Percentiles rank a stretch among this genome's conserved stretches.
These are phyloP conservation scores for Heliconius ethilla DNA, from an alignment of 2,888 invertebrate genomes.

Conservation along the genomic window DNA sequence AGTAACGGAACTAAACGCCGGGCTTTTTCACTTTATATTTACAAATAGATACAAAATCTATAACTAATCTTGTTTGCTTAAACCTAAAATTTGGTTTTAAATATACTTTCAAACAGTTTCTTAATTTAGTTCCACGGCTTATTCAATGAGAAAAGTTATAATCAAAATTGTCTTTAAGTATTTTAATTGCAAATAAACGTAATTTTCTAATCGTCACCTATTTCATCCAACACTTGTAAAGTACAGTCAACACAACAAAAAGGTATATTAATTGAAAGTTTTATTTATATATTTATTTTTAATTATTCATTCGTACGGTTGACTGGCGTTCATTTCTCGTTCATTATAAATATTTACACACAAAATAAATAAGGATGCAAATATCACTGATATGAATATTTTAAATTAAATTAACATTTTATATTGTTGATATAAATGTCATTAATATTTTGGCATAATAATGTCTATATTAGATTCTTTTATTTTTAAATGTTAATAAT, in stretches of 20 bases:
- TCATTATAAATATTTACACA: background rate
- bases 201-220: background rate
- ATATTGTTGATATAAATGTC: background rate
- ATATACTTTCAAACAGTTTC: conserved; percentile 16
- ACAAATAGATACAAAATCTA: conserved; percentile 1
- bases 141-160: conserved; percentile 18
- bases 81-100: background rate
- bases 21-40: too few relatives aligned
- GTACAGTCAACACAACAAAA: background rate
- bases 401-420: too few relatives aligned
- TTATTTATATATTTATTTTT: background rate
- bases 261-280: background rate
- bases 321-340: background rate
- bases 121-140: background rate
- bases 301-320: background rate
- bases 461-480: too few relatives aligned
- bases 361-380: background rate
- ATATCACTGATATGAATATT: too few relatives aligned
- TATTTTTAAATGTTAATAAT: too few relatives aligned
- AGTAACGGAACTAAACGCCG: too few relatives aligned
- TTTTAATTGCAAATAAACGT: background rate
- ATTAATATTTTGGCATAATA: background rate
- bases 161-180: conserved; percentile 18
- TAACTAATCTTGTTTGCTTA: background rate
- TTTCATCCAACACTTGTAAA: background rate